phyloP scores from a whole-genome alignment of 1,140 invertebrate species.

The Micrasema longulum region DNA sequence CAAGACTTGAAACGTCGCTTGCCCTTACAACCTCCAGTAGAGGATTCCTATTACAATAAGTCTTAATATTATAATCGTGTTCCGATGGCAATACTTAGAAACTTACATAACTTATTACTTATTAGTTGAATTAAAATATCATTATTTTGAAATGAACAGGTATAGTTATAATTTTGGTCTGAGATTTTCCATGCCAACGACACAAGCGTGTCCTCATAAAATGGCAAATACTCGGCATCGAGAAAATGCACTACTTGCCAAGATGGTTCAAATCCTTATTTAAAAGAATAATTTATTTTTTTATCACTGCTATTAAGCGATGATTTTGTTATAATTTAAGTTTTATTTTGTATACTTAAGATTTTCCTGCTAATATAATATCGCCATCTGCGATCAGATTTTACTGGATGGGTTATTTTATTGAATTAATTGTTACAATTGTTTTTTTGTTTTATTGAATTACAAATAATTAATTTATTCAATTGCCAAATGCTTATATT shows the following conservation, averaged over 20 bases:
- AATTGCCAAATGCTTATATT: slow-evolving; percentile 4
- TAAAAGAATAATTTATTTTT: slow-evolving; percentile 32
- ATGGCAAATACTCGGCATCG: no score
- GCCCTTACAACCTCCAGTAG: not conserved
- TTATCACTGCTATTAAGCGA: slow-evolving; percentile 19
- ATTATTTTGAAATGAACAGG: not conserved
- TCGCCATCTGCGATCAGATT: slow-evolving; percentile 2
- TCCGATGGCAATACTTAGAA: slow-evolving; percentile 42
- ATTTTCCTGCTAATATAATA: slow-evolving; percentile 6
- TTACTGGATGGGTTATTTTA: slow-evolving; percentile 30
- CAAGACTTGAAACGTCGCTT: slow-evolving; percentile 15
- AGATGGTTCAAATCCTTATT: no score
- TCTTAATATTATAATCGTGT: slow-evolving; percentile 27
- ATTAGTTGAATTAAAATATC: slow-evolving; percentile 29
- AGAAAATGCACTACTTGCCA: no score
- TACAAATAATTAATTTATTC: not conserved
- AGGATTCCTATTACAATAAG: slow-evolving; percentile 43
- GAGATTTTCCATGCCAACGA: no score
- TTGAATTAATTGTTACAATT: slow-evolving; percentile 24
- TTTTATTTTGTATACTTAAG: slow-evolving; percentile 25
- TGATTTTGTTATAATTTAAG: slow-evolving; percentile 40
- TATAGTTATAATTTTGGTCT: no score
- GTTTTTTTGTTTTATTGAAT: slow-evolving; percentile 24
- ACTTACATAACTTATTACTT: not conserved
- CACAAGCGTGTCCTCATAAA: no score